These are phyloP conservation scores for Ahaetulla prasina DNA, from an alignment of 2,113 vertebrate species.

Conservation along the genomic window DNA sequence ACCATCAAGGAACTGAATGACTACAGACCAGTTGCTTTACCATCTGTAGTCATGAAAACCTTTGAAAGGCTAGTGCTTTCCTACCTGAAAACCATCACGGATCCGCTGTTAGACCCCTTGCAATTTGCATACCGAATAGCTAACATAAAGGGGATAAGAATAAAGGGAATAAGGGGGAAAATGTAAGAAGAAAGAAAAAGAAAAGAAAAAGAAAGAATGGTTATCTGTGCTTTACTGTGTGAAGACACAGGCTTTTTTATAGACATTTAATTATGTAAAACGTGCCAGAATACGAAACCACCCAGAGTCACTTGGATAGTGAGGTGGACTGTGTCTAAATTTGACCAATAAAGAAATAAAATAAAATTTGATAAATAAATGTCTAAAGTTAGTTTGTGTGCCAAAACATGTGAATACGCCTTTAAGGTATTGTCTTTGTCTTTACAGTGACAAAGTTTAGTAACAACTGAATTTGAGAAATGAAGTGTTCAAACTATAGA, in stretches of 20 bases:
- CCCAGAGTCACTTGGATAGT: background rate
- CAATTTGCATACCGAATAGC: no score
- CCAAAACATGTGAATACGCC: background rate
- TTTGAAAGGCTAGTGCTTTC: no score
- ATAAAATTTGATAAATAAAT: background rate
- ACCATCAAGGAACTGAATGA: no score
- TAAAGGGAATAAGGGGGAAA: background rate
- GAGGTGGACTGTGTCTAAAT: background rate
- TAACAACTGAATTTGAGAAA: background rate
- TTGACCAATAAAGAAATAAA: background rate
- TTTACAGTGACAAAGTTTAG: background rate
- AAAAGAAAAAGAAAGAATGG: background rate
- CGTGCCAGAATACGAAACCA: background rate
- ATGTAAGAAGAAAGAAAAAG: background rate
- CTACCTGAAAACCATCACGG: no score
- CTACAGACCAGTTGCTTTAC: no score
- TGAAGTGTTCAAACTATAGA: background rate
- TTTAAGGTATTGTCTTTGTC: background rate
- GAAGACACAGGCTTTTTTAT: background rate
- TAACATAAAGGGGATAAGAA: background rate
- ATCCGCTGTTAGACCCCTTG: no score
- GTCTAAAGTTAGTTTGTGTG: background rate
- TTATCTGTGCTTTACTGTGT: background rate
- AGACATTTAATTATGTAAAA: background rate
- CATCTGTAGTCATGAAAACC: no score